Evolutionary conservation across 2,113 vertebrate genomes (phyloP).

Genomic region (Caretta caretta): DNA sequence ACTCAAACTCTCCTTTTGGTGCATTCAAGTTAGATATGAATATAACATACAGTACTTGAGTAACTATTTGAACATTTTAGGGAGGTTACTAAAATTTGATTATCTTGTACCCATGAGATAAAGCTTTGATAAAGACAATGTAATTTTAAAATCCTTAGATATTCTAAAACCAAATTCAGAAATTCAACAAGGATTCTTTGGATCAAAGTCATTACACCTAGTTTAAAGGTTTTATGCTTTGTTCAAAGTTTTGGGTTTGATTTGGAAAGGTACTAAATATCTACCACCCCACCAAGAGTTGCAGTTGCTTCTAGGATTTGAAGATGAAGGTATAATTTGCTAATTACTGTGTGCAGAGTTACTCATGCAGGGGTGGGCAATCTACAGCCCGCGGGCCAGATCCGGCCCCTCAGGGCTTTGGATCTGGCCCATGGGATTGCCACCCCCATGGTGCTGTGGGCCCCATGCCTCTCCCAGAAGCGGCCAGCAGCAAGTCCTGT

Average conservation of each 20-base stretch:
- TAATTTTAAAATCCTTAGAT: background rate
- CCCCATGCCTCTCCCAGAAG: too few relatives aligned
- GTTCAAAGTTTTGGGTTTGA: background rate
- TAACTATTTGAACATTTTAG: background rate
- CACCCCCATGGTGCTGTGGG: too few relatives aligned
- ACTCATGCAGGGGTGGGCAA: background rate
- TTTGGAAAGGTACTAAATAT: background rate
- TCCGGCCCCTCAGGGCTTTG: too few relatives aligned
- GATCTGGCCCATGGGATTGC: too few relatives aligned
- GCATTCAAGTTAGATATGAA: background rate
- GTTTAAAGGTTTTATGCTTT: background rate
- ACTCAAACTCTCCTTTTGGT: background rate
- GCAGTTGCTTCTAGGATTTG: constrained; percentile 9
- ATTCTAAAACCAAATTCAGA: background rate
- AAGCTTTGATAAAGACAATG: background rate
- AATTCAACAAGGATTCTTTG: background rate
- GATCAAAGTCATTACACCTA: background rate
- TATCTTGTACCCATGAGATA: background rate
- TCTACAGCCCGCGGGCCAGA: too few relatives aligned
- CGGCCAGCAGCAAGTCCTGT: too few relatives aligned
- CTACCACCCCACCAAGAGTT: background rate
- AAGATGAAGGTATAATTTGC: background rate
- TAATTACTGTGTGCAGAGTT: background rate
- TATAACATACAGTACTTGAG: background rate
- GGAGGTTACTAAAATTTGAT: background rate